phyloP scores from a whole-genome alignment of 2,888 invertebrate genomes.

The Anarsia innoxiella region DNA sequence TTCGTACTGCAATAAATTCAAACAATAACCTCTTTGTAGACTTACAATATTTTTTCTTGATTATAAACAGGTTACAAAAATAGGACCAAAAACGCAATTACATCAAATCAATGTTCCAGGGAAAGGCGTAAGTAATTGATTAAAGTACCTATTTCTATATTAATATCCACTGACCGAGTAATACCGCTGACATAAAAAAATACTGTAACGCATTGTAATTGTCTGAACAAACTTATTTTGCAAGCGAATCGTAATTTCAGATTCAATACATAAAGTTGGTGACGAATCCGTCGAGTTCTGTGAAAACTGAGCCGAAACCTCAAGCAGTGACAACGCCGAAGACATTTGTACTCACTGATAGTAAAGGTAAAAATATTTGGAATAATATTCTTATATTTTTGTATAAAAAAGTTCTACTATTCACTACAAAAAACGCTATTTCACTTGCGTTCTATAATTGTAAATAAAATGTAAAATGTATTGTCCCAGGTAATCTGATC shows the following conservation, averaged over 20 bases:
- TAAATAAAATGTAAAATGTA: too few species aligned
- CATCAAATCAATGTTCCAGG: constrained; percentile 84
- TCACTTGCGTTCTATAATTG: too few species aligned
- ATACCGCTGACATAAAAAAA: too few species aligned
- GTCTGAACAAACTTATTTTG: too few species aligned
- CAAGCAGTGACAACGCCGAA: constrained; percentile 28
- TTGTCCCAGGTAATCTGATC: constrained; percentile 45
- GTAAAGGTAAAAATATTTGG: constrained; percentile 39
- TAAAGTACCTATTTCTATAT: too few species aligned
- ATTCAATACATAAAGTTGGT: constrained; percentile 84
- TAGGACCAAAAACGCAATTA: constrained; percentile 66
- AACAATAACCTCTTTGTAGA: too few species aligned
- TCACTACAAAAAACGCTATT: not conserved
- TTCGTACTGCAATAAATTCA: not conserved
- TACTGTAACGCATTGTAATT: too few species aligned
- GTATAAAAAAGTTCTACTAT: not conserved
- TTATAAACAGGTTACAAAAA: too few species aligned
- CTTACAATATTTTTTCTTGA: not conserved
- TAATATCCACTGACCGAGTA: too few species aligned
- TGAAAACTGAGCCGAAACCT: constrained; percentile 7
- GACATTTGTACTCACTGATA: constrained; percentile 49
- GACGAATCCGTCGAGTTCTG: constrained; percentile 65
- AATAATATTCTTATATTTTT: too few species aligned
- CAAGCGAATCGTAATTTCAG: too few species aligned
- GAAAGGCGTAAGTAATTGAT: constrained; percentile 73